Base-by-base conservation (phyloP, 2,797 vertebrate genomes). In the Bovichtus diacanthus region DNA sequence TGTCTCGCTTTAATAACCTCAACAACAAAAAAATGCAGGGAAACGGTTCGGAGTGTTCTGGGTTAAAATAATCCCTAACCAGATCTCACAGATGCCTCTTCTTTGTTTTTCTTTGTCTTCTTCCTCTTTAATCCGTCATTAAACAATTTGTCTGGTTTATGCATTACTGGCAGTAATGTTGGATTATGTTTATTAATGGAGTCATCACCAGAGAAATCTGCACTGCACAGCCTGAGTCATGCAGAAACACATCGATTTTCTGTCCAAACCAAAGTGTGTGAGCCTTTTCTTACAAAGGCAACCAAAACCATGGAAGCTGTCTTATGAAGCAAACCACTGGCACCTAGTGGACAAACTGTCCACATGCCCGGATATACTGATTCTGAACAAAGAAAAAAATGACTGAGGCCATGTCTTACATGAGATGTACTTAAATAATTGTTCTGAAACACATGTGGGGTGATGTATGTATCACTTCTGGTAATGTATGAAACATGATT, bases 151-250 rank as follows among this genome's bases (percentile, higher is more conserved):
- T 84, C 71, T 71, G 70, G 41, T 50, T 76, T 44, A 61, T 62
- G 60, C 62, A 70, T 87, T 68, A 78, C 54, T 53, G 67, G 39
- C 78, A 75, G 46, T 36, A 44, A 16, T 62, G 66, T 68, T 74
- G 58, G 43, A 75, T 86, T 84, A 77, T 82, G 78, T 75, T 75
- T 76, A 85, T 90, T 79, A 90, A 78, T 85, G 65, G 62, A 78
- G 64, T 62, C 84, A 88, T 90, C 76, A 75, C 36, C 50, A 46
- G 51, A 75, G 29, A 73, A 76, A 91, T 83, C 74, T 86, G 74
- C 74, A 70, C 31, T 43, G 27, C 51, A 75, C 70, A 86, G 54
- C 55, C 64, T 59, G 53, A 81, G 55, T 36, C 13, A 7, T 68
- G 73, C 68, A 73, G 64, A 47, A 60, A 55, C 55, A 72, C 27